Evolutionary conservation across 2,113 vertebrate species (phyloP), one percentile per base, ranked within the genome.

Genomic region (Smithornis capensis): DNA sequence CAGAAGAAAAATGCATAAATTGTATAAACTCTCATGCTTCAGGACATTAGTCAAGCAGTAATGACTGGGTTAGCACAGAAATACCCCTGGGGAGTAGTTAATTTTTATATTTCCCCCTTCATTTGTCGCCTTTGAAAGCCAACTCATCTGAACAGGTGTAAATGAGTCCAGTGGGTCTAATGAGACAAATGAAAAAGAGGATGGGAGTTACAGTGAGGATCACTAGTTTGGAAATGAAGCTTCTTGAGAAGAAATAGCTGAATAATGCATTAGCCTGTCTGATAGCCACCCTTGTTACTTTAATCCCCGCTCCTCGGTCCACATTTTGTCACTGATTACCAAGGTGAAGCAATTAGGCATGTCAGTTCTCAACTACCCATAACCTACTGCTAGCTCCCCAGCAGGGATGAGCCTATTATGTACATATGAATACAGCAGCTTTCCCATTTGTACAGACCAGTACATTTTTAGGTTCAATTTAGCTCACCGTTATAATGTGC

Each of bases 81-180:
- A 89, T 52, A 93, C 86, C 93, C 75, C 85, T 60, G 40, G 73
- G 90, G 89, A 90, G 62, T 3, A 57, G 62, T 69, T 23, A 93
- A 56, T 95, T 96, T 90, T 97, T 94, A 76, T 90, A 90, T 96
- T 95, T 94, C 88, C 92, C 80, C 86, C 88, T 94, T 93, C 95
- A 95, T 95, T 96, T 96, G 86, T 88, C 1, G 52, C 80, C 85
- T 95, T 95, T 94, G 95, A 88, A 95, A 95, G 88, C 83, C 69
- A 96, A 81, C 85, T 96, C 93, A 53, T 94, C 80, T 92, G 90
- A 96, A 89, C 94, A 96, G 90, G 92, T 96, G 90, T 81, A 90
- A 96, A 96, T 89, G 88, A 96, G 90, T 78, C 93, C 93, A 64
- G 83, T 75, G 90, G 94, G 90, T 89, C 90, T 94, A 96, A 94